Evolutionary conservation across 64 coral and sea anemone genomes (phyloP), one percentile per base, ranked within the genome.

Genomic region (Pocillopora damicornis): DNA sequence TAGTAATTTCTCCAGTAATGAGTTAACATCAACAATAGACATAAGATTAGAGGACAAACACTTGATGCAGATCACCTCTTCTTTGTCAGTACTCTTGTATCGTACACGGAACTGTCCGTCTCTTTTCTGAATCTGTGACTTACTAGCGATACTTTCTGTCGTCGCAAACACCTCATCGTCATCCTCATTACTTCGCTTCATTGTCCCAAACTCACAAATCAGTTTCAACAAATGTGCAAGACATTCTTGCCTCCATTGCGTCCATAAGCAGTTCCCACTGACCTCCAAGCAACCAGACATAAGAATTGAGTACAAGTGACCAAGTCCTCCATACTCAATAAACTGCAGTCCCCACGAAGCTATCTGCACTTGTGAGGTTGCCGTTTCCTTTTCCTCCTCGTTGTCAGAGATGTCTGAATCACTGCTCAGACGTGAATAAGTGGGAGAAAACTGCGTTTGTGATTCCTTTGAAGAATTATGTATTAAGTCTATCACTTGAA

Each of bases 51-150:
- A 91, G 42, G 96, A 98, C 71, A 98, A 88, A 77, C 96, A 95
- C 58, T 98, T 94, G 74, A 98, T 94, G 79, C 88, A 94, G 58
- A 98, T 94, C 37, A 88, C 92, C 59, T 98, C 96, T 35, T 98
- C 92, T 60, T 98, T 98, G 36, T 98, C 96, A 35, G 96, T 99
- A 80, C 96, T 99, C 35, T 99, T 99, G 79, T 95, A 95, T 61
- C 96, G 76, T 20, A 99, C 93, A 71, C 90, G 88, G 79, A 99
- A 99, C 82, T 95, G 83, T 57, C 93, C 93, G 76, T 99, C 93
- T 25, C 42, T 86, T 35, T 72, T 91, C 73, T 94, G 90, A 36
- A 95, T 86, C 59, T 90, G 90, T 67, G 89, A 26, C 34, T 83
- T 42, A 64, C 75, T 89, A 14, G 85, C 79, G 58, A 85, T 76